Base-by-base conservation (phyloP, 2,113 vertebrate genomes). In the Rhodinocichla rosea region DNA sequence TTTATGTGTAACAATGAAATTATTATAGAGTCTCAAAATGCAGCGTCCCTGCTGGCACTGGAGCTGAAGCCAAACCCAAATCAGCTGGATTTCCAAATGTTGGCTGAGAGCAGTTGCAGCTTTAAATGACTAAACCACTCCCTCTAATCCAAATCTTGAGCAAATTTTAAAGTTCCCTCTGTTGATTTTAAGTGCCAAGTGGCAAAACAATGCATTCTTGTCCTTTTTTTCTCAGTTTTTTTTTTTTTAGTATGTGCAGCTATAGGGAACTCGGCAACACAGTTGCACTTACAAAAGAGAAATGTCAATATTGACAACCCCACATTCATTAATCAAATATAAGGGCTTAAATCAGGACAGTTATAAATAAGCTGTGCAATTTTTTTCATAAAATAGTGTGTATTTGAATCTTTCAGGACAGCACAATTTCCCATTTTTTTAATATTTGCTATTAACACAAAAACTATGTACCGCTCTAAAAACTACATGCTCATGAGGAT, bases 161-260 rank as follows among this genome's bases (percentile, higher is more conserved):
- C 65, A 94, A 88, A 62, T 88, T 35, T 76, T 49, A 24, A 74
- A 60, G 12, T 33, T 76, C 6, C 24, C 20, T 75, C 35, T 44
- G 19, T 18, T 78, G 39, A 13, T 35, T 95, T 89, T 70, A 81
- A 83, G 57, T 17, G 23, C 37, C 57, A 92, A 0, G 22, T 88
- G 82, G 71, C 55, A 92, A 22, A 0, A 69, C 39, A 80, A 17
- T 28, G 20, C 45, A 68, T 93, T 94, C 56, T 49, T 83, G 40
- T 35, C 35, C n/a, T n/a, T 85, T 90, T 90, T 63, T 68, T 9
- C 27, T 35, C 42, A 32, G 14, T 24, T 39, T 86, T 69, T 75
- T 87, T 92, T 96, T 93, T 96, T 93, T 95, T 91, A 84, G 69
- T 9, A 60, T 30, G 13, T 52, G 17, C 32, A 87, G 65, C 65